Conservation (phyloP, 2,113 vertebrate species). For the Aplodontia rufa region DNA sequence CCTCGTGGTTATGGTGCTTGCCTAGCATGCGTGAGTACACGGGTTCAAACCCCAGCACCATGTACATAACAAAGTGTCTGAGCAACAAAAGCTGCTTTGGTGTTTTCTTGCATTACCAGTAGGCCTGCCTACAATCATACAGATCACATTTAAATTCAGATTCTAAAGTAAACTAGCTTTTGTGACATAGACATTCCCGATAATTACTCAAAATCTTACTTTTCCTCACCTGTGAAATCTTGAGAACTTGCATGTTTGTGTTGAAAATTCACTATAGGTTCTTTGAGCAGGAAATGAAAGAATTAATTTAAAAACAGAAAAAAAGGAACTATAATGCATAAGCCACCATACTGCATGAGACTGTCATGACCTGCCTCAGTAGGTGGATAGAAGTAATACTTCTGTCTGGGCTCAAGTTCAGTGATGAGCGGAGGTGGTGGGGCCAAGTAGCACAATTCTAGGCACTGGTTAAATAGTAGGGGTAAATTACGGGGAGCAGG, state of each 20-base stretch:
- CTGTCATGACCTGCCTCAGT: too few species aligned
- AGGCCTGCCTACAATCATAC: background rate
- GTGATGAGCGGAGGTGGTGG: too few species aligned
- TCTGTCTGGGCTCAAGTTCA: background rate
- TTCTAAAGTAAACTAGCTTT: background rate
- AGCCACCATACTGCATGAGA: background rate
- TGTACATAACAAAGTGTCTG: too few species aligned
- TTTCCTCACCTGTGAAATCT: background rate
- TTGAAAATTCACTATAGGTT: background rate
- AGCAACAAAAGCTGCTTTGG: background rate
- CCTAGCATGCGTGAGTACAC: too few species aligned
- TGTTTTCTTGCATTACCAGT: background rate
- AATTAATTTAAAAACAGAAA: background rate
- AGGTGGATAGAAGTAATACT: background rate
- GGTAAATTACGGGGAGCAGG: background rate
- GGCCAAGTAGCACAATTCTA: background rate
- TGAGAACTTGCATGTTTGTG: background rate
- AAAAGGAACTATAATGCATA: background rate
- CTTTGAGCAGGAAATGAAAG: background rate
- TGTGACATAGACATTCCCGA: background rate
- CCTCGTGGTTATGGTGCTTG: too few species aligned
- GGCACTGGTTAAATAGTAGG: too few species aligned
- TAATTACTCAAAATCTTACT: background rate
- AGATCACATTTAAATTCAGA: background rate
- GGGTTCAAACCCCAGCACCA: too few species aligned